Percentiles rank a stretch among this genome's conserved stretches.
phyloP scores from a whole-genome alignment of 1,140 invertebrate genomes.

The Radopholus similis region DNA sequence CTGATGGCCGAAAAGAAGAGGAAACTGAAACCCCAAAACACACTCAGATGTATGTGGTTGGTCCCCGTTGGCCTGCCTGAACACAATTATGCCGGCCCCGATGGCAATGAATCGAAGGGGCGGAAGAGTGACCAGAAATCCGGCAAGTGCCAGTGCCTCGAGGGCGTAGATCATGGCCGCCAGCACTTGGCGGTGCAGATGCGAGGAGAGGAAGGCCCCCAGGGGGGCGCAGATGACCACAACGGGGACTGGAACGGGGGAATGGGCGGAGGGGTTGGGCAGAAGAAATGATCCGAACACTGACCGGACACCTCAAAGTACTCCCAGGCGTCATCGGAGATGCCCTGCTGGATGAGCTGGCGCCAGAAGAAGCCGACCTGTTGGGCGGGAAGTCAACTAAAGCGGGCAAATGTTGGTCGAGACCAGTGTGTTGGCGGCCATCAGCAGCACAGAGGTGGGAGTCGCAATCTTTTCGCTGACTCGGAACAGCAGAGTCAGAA shows the following conservation, averaged over 20 bases:
- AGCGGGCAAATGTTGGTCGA: slow-evolving; percentile 28
- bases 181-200: slow-evolving; percentile 35
- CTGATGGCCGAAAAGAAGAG: not conserved
- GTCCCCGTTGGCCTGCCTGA: no score
- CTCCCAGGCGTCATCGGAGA: slow-evolving; percentile 38
- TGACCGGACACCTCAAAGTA: slow-evolving; percentile 35
- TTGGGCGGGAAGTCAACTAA: no score
- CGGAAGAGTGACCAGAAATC: slow-evolving; percentile 29
- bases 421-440: slow-evolving; percentile 3
- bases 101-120: slow-evolving; percentile 12
- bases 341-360: slow-evolving; percentile 37
- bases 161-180: slow-evolving; percentile 33
- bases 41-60: no score
- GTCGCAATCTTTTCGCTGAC: slow-evolving; percentile 49
- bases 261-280: no score
- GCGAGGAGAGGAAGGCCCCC: slow-evolving; percentile 29
- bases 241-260: slow-evolving; percentile 14
- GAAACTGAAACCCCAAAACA: not conserved
- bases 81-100: slow-evolving; percentile 30
- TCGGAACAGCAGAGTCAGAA: slow-evolving; percentile 54
- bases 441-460: slow-evolving; percentile 35
- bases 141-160: slow-evolving; percentile 24
- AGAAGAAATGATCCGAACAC: no score
- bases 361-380: slow-evolving; percentile 53
- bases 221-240: slow-evolving; percentile 35